Evolutionary conservation across 2,113 vertebrate genomes (phyloP).

Genomic region (Orthonyx spaldingii): DNA sequence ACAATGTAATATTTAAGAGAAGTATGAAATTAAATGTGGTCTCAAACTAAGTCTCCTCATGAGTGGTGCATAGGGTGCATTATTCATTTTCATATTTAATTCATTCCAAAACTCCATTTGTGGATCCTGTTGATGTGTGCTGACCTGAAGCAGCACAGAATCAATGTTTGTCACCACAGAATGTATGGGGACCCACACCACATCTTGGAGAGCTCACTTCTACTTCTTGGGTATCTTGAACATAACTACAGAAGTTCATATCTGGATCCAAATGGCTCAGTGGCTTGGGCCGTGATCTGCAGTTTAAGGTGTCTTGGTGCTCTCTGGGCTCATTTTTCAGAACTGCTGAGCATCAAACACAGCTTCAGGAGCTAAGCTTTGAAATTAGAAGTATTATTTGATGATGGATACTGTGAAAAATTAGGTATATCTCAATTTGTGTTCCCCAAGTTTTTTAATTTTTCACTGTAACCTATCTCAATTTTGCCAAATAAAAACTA

Average conservation of each 20-base stretch:
- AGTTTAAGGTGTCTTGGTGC: not conserved
- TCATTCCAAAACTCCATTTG: conserved; percentile 35
- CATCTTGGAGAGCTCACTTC: not conserved
- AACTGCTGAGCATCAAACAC: not conserved
- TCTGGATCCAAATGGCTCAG: not conserved
- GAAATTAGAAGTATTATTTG: not conserved
- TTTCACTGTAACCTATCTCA: not conserved
- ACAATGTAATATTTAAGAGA: conserved; percentile 40
- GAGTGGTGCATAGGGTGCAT: not conserved
- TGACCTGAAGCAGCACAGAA: not conserved
- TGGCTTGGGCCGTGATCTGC: not conserved
- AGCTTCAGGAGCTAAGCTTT: not conserved
- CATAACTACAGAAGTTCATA: not conserved
- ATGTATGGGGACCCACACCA: not conserved
- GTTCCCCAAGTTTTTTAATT: not conserved
- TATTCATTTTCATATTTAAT: conserved; percentile 61
- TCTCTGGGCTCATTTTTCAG: not conserved
- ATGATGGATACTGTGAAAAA: not conserved
- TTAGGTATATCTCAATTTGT: not conserved
- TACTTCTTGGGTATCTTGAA: not conserved
- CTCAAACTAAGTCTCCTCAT: not conserved
- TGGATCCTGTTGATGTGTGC: not conserved
- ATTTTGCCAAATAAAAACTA: not conserved
- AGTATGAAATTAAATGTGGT: not conserved
- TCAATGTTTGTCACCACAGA: not conserved